Evolutionary conservation across 2,888 invertebrate species (phyloP).

Genomic region (Xylota sylvarum): DNA sequence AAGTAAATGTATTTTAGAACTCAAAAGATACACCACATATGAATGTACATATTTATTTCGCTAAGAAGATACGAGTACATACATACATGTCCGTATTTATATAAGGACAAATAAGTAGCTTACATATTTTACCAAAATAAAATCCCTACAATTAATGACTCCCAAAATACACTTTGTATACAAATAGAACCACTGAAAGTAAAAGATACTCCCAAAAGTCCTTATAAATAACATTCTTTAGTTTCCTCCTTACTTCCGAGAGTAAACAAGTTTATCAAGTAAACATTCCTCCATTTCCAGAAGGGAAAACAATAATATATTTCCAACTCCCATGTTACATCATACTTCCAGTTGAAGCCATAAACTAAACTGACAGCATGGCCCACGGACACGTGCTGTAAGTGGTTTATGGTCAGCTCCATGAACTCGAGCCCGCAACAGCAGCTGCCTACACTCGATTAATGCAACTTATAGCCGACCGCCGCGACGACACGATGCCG

Average conservation of each 20-base stretch:
- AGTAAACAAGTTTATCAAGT: neutral
- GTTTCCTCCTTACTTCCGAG: neutral
- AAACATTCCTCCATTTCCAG: neutral
- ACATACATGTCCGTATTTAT: no score
- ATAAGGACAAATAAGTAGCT: no score
- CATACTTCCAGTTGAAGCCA: slow-evolving; percentile 38
- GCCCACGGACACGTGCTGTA: slow-evolving; percentile 51
- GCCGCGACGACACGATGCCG: neutral
- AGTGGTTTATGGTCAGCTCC: slow-evolving; percentile 52
- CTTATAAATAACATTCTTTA: neutral
- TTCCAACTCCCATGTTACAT: slow-evolving; percentile 58
- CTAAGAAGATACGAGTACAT: no score
- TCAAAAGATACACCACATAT: no score
- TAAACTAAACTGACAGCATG: slow-evolving; percentile 41
- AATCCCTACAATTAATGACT: neutral
- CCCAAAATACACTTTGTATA: neutral
- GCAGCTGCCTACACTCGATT: slow-evolving; percentile 38
- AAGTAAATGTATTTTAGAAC: no score
- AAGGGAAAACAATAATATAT: slow-evolving; percentile 8
- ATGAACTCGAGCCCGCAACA: slow-evolving; percentile 34
- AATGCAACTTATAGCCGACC: neutral
- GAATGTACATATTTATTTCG: no score
- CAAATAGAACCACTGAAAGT: neutral
- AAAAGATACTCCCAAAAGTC: neutral
- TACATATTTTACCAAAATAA: neutral